A percentile compares a stretch with the other conserved stretches of the same genome.
phyloP scores from a whole-genome alignment of 1,140 invertebrate genomes.

The Cyclina sinensis region DNA sequence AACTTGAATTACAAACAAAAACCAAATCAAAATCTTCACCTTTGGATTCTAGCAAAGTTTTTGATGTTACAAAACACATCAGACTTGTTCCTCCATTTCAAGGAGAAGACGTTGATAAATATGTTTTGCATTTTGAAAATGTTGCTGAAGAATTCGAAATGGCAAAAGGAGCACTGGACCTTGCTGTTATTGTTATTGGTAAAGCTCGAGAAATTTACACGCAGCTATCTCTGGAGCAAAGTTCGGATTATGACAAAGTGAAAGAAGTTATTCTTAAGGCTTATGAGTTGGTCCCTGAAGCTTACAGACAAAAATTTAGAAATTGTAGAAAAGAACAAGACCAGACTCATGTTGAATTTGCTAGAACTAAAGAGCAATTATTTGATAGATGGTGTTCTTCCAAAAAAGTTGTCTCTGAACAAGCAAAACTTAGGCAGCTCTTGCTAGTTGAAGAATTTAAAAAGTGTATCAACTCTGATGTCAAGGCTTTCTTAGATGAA shows the following conservation, averaged over 20 bases:
- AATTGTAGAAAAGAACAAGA: conserved; percentile 33
- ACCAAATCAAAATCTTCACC: too few species aligned
- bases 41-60: background rate
- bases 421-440: conserved; percentile 56
- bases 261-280: conserved; percentile 60
- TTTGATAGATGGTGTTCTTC: conserved; percentile 68
- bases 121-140: too few species aligned
- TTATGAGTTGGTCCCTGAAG: conserved; percentile 69
- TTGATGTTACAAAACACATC: background rate
- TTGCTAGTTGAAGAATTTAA: conserved; percentile 69
- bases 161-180: conserved; percentile 16
- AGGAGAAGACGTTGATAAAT: conserved; percentile 48
- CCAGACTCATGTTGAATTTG: conserved; percentile 71
- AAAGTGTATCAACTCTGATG: conserved; percentile 41
- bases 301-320: too few species aligned
- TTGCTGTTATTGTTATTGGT: too few species aligned
- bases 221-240: background rate
- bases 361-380: conserved; percentile 53
- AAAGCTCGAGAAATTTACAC: background rate
- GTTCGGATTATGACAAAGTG: conserved; percentile 50
- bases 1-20: too few species aligned
- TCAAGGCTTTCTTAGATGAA: conserved; percentile 63
- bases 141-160: conserved; percentile 44
- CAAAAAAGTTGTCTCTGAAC: conserved; percentile 47
- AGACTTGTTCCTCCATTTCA: background rate